These are phyloP conservation scores for Ceratotherium simum DNA, from an alignment of 2,113 vertebrate genomes.

Conservation along the genomic window DNA sequence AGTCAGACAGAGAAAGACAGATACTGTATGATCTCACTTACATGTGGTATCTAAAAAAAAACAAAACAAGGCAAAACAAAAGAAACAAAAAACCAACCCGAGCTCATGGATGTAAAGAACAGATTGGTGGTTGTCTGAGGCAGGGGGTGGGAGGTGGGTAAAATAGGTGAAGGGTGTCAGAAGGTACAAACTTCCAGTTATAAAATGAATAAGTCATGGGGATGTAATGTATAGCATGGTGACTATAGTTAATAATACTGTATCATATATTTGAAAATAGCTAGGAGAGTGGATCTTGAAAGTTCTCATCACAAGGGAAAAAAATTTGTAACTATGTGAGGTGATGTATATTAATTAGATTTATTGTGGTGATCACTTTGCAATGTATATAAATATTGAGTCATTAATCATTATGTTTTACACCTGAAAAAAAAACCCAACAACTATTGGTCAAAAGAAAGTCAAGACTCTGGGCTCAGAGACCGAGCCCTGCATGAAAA, in stretches of 20 bases:
- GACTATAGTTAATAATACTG: not conserved
- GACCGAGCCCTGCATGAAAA: not conserved
- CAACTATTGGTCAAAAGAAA: constrained; percentile 11
- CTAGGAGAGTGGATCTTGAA: not conserved
- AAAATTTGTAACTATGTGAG: not conserved
- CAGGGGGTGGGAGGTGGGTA: too few species aligned
- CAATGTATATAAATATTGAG: not conserved
- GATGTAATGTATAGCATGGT: not conserved
- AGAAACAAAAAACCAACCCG: not conserved
- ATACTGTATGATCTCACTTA: not conserved
- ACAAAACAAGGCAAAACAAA: too few species aligned
- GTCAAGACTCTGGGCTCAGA: not conserved
- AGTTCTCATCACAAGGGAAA: not conserved
- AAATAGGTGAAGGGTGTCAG: not conserved
- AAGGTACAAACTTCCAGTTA: not conserved
- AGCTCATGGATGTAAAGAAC: not conserved
- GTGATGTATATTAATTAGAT: not conserved
- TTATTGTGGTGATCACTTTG: not conserved
- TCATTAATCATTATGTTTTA: not conserved
- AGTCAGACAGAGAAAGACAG: not conserved
- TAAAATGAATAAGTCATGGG: not conserved
- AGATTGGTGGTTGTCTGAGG: not conserved
- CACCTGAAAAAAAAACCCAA: not conserved
- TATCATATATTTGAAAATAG: not conserved
- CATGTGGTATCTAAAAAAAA: not conserved